Percentiles rank a stretch among this genome's conserved stretches.
These are phyloP conservation scores for Atta texana DNA, from an alignment of 1,140 invertebrate genomes.

Conservation along the genomic window DNA sequence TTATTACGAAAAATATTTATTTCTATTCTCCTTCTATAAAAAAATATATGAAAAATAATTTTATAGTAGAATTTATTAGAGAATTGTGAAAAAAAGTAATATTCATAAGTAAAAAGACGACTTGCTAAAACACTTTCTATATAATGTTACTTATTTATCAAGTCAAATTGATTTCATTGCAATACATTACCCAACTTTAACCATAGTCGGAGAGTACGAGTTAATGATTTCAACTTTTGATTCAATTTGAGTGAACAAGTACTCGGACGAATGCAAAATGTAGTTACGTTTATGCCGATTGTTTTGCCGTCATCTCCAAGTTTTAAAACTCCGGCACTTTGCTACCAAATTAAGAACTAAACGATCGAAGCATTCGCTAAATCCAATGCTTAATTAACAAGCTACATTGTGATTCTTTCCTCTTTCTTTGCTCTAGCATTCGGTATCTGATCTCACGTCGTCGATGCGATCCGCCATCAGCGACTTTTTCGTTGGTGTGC, in stretches of 20 bases:
- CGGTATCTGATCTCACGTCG: constrained; percentile 21
- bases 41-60: too few relatives aligned
- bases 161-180: not conserved
- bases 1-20: not conserved
- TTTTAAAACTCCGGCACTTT: constrained; percentile 30
- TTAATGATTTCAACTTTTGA: constrained; percentile 42
- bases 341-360: not conserved
- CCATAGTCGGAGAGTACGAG: not conserved
- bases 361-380: constrained; percentile 5
- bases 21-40: not conserved
- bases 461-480: constrained; percentile 29
- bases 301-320: constrained; percentile 13
- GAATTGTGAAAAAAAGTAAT: not conserved
- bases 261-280: constrained; percentile 29
- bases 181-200: constrained; percentile 28
- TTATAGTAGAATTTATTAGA: not conserved
- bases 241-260: constrained; percentile 1
- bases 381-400: constrained; percentile 69
- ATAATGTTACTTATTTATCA: constrained; percentile 28
- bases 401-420: constrained; percentile 4
- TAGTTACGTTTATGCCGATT: constrained; percentile 28
- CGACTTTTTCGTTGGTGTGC: constrained; percentile 30
- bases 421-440: not conserved
- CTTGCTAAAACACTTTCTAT: not conserved
- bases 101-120: not conserved